Evolutionary conservation across 2,888 invertebrate genomes (phyloP), one percentile per base, ranked within the genome.

Genomic region (Rhagonycha lutea): DNA sequence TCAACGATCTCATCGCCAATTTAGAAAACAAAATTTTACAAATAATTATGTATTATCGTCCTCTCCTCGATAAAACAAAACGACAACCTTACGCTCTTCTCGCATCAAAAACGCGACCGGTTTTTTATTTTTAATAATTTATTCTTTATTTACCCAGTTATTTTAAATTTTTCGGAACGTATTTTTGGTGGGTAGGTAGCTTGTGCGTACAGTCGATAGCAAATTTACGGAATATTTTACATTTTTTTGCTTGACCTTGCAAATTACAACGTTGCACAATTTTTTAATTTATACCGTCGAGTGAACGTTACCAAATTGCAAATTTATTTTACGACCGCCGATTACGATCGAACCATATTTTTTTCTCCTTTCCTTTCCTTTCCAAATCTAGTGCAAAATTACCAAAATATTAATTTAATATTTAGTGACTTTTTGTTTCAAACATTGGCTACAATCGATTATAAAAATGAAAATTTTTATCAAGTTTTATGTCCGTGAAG

Each of bases 1-100:
- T 87, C 86, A 86, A 86, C 82, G 86, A 84, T 85, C 86, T 84
- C 81, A 70, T 47, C 47, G 47, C 78, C 74, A 76, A 74, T 74
- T 69, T 74, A 74, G 69, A 74, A 72, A 65, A 65, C 24, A 65
- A 65, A 74, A 77, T 65, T 70, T 72, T 47, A 47, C 47, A 47
- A 47, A 47, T 47, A n/a, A 47, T 47, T 47, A 47, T 47, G 18
- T 18, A 18, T 18, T 18, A 18, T 18, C 18, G 18, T 18, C 18
- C 47, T 47, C 47, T 47, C 47, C n/a, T 8, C 47, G n/a, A 47
- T 47, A 47, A 47, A 47, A 47, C 47, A 47, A 47, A 47, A 47
- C 47, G 47, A 47, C 47, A 47, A 47, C 18, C 18, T 18, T 18
- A 18, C 18, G 67, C 68, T 75, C 63, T 74, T 70, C 68, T 74